Evolutionary conservation across 92 coral and sea anemone species (phyloP).

Genomic region (Phenganax subtilis): DNA sequence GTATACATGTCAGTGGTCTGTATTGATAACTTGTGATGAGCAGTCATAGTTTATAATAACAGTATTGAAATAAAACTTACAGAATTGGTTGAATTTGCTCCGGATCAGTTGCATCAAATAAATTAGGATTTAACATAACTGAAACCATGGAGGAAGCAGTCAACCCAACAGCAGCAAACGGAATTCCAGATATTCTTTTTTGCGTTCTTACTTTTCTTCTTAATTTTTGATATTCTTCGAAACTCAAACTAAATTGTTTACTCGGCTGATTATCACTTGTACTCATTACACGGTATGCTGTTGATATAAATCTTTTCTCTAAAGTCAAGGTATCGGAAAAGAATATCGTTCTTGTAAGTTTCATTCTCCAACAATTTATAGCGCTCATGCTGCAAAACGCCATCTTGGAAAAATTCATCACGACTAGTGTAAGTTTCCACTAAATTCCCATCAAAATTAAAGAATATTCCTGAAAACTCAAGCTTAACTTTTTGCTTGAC

Average conservation of each 20-base stretch:
- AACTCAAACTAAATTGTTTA: constrained; percentile 60
- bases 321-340: neutral
- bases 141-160: constrained; percentile 79
- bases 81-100: constrained; percentile 96
- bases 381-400: constrained; percentile 37
- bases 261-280: constrained; percentile 29
- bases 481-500: neutral
- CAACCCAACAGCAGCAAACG: constrained; percentile 77
- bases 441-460: neutral
- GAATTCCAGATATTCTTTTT: constrained; percentile 89
- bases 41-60: no score
- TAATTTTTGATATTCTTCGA: constrained; percentile 86
- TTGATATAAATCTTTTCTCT: constrained; percentile 22
- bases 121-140: constrained; percentile 86
- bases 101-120: constrained; percentile 93
- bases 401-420: constrained; percentile 20
- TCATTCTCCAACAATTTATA: neutral
- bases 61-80: constrained; percentile 50
- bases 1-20: no score
- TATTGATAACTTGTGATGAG: no score
- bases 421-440: neutral
- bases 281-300: neutral
- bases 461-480: neutral
- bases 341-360: neutral
- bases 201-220: constrained; percentile 73